These are phyloP conservation scores for Tenthredo amoena DNA, from an alignment of 2,888 invertebrate species.

Conservation along the genomic window DNA sequence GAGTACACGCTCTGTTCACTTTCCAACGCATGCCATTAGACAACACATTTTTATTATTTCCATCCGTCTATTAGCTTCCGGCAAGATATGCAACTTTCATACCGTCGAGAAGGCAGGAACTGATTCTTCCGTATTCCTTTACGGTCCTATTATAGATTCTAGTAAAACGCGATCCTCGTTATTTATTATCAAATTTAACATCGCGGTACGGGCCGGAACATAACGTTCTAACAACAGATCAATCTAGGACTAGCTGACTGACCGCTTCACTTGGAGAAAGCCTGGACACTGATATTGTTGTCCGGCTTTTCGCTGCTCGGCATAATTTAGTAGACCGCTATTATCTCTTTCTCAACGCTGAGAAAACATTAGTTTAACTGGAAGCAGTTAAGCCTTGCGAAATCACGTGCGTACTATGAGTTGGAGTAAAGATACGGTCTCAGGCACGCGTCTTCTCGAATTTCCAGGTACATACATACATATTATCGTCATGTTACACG, in stretches of 20 bases:
- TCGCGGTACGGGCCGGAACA: neutral
- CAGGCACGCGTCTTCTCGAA: neutral
- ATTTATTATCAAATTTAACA: neutral
- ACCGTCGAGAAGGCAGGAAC: neutral
- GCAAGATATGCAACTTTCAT: neutral
- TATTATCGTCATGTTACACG: neutral
- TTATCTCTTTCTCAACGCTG: conserved; percentile 3
- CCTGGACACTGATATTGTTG: conserved; percentile 56
- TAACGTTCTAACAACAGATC: conserved; percentile 42
- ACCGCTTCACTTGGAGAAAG: conserved; percentile 77
- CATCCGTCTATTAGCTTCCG: neutral
- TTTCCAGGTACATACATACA: neutral
- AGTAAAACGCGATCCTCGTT: neutral
- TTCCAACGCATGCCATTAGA: conserved; percentile 16
- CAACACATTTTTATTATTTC: neutral
- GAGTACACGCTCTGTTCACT: conserved; percentile 15
- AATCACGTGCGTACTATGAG: neutral
- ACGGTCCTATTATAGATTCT: neutral
- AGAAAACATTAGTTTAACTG: neutral
- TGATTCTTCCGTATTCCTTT: neutral
- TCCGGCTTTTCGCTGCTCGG: neutral
- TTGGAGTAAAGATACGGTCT: neutral
- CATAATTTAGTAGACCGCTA: neutral
- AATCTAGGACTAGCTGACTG: conserved; percentile 77
- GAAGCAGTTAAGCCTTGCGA: neutral